Evolutionary conservation across 2,888 invertebrate species (phyloP).

Genomic region (Leptinotarsa juncta): DNA sequence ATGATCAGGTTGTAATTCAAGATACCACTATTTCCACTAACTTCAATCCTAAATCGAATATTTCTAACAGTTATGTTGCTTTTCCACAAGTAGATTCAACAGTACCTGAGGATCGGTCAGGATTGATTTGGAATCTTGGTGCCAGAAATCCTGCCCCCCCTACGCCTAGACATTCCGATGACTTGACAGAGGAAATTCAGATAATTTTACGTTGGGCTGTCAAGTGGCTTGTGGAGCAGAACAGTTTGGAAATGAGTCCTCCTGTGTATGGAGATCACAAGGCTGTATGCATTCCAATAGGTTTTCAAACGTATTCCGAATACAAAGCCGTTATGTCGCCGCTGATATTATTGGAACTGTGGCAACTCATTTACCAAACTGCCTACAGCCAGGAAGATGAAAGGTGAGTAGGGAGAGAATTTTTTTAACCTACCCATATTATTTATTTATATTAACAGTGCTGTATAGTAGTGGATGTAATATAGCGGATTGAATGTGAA

Average conservation of each 20-base stretch:
- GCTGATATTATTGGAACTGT: slow-evolving; percentile 73
- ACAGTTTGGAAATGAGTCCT: slow-evolving; percentile 67
- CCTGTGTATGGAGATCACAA: slow-evolving; percentile 66
- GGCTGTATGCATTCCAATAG: slow-evolving; percentile 69
- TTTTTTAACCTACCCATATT: too few relatives aligned
- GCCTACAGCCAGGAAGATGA: slow-evolving; percentile 42
- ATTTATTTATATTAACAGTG: too few relatives aligned
- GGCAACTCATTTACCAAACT: slow-evolving; percentile 65
- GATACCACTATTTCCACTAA: slow-evolving; percentile 39
- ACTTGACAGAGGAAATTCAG: slow-evolving; percentile 67
- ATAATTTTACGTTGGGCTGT: slow-evolving; percentile 75
- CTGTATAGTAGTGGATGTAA: too few relatives aligned
- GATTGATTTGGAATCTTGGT: slow-evolving; percentile 29
- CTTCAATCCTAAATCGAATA: slow-evolving; percentile 24
- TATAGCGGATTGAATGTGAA: too few relatives aligned
- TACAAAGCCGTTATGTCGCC: slow-evolving; percentile 72
- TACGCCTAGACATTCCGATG: slow-evolving; percentile 29
- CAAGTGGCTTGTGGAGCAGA: slow-evolving; percentile 73
- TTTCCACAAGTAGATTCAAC: slow-evolving; percentile 33
- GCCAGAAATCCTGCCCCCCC: neutral
- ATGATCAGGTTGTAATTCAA: slow-evolving; percentile 28
- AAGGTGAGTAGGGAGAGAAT: slow-evolving; percentile 30
- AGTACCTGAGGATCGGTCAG: slow-evolving; percentile 28
- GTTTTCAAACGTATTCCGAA: slow-evolving; percentile 70
- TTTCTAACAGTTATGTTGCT: neutral